Evolutionary conservation across 2,113 vertebrate genomes (phyloP), one percentile per base, ranked within the genome.

Genomic region (Gobius niger): DNA sequence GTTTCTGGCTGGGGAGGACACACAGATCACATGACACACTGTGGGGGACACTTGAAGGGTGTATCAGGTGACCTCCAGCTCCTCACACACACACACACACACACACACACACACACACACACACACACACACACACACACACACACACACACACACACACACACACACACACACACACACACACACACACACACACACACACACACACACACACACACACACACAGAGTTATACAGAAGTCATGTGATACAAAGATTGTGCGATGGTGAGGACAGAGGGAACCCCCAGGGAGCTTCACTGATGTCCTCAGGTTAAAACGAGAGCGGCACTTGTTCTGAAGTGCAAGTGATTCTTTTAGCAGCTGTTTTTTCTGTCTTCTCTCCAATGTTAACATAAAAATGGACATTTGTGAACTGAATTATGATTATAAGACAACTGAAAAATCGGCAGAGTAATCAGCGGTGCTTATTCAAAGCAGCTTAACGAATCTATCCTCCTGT

Each of bases 1-100:
- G 10, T 54, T 54, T 54, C 52, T 24, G 52, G 53, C 53, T 7
- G 24, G 53, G 59, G 59, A 61, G 59, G 59, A 61, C 59, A 4
- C 24, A 44, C 34, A 13, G 42, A 62, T 44, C 59, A 62, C 59
- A 40, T 57, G 54, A 40, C 24, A 1, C 54, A 12, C 54, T 40
- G 24, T 57, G 54, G 54, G 54, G 3, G 54, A 57, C 54, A 8
- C 54, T 40, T 7, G 1, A 7, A 14, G 11, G 24, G 3, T 2
- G 1, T 40, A 6, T 57, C 54, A 57, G 24, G 24, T 57, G 18
- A 54, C 52, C 11, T 24, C 4, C 52, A 54, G 24, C 18, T 24
- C 18, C 47, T 49, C 47, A 14, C 47, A 14, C 47, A 15, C 47
- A 49, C 47, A 14, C 11, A 13, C 47, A 15, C 14, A 47, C 47